Evolutionary conservation across 2,888 invertebrate species (phyloP), one percentile per base, ranked within the genome.

Genomic region (Orthosia gracilis): DNA sequence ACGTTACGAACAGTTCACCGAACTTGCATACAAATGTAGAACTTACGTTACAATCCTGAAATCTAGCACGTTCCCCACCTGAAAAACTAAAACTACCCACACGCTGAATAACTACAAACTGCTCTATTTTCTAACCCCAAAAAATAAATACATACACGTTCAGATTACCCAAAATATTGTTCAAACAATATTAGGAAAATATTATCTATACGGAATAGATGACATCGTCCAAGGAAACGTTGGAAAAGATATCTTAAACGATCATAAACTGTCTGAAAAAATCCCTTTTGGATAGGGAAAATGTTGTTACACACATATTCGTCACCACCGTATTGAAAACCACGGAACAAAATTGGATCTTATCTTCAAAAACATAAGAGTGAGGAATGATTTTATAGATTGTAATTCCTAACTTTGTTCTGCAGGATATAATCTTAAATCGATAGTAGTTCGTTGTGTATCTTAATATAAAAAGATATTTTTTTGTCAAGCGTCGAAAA

Each of bases 241-340:
- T 79, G 80, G 45, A 70, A 67, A 87, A 89, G 89, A 90, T 90
- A 90, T 88, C 88, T 86, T 87, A 89, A 90, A 87, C 80, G 89
- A 77, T 87, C 89, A 88, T 91, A 91, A 91, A 91, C 85, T 89
- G 86, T 87, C 89, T 80, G 85, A 84, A 89, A 91, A 89, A 89
- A 89, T 89, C 89, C 87, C 78, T 88, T 87, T 82, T 85, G 86
- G 86, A 83, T 85, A 80, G 79, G 79, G 72, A 79, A 80, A 79
- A 78, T 70, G 80, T 40, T 64, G 13, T 68, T 64, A 71, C 78
- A 76, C 31, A 2, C n/a, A 18, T 23, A 21, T 40, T 40, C 23
- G 52, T 47, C 7, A 57, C 49, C 18, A 4, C 3, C 17, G 15
- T 40, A 31, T n/a, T 26, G 3, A 26, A 47, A n/a, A 4, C 2